Conservation (phyloP, 2,797 vertebrate species). For the Rhinatrema bivittatum region DNA sequence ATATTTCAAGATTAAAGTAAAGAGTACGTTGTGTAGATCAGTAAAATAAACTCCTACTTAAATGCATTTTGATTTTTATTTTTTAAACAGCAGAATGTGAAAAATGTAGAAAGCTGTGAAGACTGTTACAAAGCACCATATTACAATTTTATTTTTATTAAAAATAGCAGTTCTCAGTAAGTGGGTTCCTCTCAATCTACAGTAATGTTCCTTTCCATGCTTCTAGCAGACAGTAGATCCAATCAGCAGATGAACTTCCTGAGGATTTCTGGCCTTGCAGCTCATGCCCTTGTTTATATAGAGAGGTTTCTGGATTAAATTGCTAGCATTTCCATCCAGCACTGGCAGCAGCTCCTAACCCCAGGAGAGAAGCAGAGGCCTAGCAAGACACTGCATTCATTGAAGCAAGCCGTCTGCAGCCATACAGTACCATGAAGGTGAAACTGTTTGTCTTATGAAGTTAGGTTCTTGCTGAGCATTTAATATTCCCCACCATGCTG, state of each 20-base stretch:
- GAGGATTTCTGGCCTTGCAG: neutral
- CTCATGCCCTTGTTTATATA: neutral
- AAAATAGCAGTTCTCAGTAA: no score
- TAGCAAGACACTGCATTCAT: constrained; percentile 36
- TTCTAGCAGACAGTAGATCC: neutral
- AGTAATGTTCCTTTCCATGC: no score
- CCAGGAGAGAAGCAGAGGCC: constrained; percentile 1
- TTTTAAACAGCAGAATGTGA: no score
- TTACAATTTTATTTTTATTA: no score
- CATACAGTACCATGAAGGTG: neutral
- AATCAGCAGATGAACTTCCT: neutral
- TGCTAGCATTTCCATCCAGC: neutral
- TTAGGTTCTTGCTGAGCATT: constrained; percentile 17
- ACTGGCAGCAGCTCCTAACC: constrained; percentile 14
- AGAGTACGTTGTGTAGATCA: no score
- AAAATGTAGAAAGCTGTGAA: no score
- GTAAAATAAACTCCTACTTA: no score
- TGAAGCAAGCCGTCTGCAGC: constrained; percentile 19
- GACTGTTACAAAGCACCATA: no score
- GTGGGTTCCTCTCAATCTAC: no score
- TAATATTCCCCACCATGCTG: constrained; percentile 32
- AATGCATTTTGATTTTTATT: no score
- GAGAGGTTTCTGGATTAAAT: neutral
- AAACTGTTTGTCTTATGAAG: constrained; percentile 25
- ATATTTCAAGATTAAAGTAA: no score